Conservation (phyloP, 2,888 invertebrate species). For the Phyllotreta striolata region DNA sequence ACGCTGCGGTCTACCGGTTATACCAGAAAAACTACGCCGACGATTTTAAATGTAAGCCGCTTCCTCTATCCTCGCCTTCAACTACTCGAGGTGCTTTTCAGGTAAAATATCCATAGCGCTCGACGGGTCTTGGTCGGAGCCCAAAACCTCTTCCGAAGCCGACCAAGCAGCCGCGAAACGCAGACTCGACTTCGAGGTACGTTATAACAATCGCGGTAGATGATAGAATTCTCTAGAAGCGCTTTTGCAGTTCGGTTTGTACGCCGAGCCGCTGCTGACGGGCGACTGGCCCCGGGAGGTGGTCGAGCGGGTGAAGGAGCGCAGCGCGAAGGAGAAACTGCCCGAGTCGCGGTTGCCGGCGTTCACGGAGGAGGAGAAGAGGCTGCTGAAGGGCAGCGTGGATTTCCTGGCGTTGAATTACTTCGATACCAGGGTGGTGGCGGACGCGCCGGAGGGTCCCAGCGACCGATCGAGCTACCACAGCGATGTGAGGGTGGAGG, state of each 20-base stretch:
- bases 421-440: not conserved
- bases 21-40: too few relatives aligned
- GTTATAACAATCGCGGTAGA: not conserved
- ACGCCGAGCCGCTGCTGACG: slow-evolving; percentile 25
- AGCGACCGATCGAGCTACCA: too few relatives aligned
- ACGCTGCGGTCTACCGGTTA: too few relatives aligned
- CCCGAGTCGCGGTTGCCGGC: slow-evolving; percentile 5
- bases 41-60: too few relatives aligned
- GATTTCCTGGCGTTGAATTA: slow-evolving; percentile 27
- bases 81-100: too few relatives aligned
- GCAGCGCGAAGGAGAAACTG: not conserved
- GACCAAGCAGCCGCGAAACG: slow-evolving; percentile 19
- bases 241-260: slow-evolving; percentile 23
- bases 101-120: slow-evolving; percentile 22
- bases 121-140: slow-evolving; percentile 31
- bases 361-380: slow-evolving; percentile 14
- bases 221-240: not conserved
- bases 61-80: too few relatives aligned
- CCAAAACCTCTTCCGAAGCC: not conserved
- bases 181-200: slow-evolving; percentile 28
- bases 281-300: slow-evolving; percentile 20
- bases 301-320: not conserved
- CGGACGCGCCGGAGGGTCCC: too few relatives aligned
- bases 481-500: too few relatives aligned
- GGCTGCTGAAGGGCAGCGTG: slow-evolving; percentile 11